Conservation (phyloP, 2,113 vertebrate genomes). For the Hiodon alosoides region DNA sequence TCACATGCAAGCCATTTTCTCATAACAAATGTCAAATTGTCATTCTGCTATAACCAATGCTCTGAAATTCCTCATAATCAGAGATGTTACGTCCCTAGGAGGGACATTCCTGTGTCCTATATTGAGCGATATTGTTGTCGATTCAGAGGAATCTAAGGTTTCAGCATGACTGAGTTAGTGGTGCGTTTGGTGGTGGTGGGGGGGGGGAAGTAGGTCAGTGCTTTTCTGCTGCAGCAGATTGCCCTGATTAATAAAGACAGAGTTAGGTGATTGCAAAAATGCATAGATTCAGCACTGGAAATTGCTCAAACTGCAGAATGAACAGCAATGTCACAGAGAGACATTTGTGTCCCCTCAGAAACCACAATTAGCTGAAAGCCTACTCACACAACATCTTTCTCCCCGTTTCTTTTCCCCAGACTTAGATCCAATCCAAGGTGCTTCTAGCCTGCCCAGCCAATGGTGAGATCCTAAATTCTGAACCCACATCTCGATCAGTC, state of each 20-base stretch:
- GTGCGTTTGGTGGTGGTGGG: neutral
- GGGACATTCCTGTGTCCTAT: neutral
- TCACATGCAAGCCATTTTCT: neutral
- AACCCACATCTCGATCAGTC: conserved; percentile 37
- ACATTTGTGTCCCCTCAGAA: neutral
- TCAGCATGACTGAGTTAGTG: neutral
- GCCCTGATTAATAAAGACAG: neutral
- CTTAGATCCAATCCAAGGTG: conserved; percentile 42
- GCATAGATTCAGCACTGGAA: neutral
- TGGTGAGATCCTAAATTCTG: conserved; percentile 36
- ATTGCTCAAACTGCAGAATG: neutral
- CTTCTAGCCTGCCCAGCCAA: conserved; percentile 34
- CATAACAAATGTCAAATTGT: conserved; percentile 3
- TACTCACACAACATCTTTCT: conserved; percentile 38
- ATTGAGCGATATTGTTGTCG: neutral
- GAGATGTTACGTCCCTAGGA: neutral
- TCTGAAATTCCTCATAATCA: conserved; percentile 2
- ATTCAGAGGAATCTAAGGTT: neutral
- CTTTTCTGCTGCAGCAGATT: too few species aligned
- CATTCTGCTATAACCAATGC: neutral
- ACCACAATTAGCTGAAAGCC: conserved; percentile 19
- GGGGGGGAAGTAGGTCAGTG: too few species aligned
- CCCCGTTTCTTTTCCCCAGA: conserved; percentile 34
- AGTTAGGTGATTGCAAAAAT: neutral
- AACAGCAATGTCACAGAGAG: neutral